phyloP scores from a whole-genome alignment of 2,888 invertebrate genomes.

The Amblyjoppa proteus region DNA sequence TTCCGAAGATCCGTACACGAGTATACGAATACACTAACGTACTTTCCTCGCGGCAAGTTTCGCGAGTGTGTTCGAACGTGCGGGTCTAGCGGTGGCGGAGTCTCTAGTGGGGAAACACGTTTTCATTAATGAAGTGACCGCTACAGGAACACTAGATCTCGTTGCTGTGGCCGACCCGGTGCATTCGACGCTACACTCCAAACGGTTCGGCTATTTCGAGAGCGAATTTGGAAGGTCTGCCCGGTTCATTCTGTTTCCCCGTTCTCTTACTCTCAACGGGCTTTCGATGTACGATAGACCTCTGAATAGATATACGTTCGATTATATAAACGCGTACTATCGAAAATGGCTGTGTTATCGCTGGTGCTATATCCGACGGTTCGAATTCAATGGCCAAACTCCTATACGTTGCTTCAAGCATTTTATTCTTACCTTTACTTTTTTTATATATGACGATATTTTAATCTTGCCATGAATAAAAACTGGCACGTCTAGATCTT shows the following conservation, averaged over 20 bases:
- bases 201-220: constrained; percentile 38
- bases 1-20: background rate
- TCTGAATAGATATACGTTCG: background rate
- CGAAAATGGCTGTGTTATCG: background rate
- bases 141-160: constrained; percentile 38
- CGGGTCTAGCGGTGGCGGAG: background rate
- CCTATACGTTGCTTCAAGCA: too few species aligned
- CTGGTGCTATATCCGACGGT: too few species aligned
- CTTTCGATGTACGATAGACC: background rate
- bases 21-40: background rate
- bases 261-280: background rate
- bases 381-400: too few species aligned
- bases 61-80: background rate
- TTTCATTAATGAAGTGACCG: constrained; percentile 57
- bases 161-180: background rate
- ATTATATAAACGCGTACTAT: background rate
- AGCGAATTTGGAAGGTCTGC: constrained; percentile 11
- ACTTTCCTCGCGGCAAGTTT: background rate
- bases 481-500: too few species aligned
- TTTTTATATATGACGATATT: too few species aligned
- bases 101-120: constrained; percentile 21
- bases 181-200: constrained; percentile 29
- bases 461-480: too few species aligned
- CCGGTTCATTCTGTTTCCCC: background rate
- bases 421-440: too few species aligned